phyloP scores from a whole-genome alignment of 2,113 vertebrate species.

The Ploceus nigricollis region DNA sequence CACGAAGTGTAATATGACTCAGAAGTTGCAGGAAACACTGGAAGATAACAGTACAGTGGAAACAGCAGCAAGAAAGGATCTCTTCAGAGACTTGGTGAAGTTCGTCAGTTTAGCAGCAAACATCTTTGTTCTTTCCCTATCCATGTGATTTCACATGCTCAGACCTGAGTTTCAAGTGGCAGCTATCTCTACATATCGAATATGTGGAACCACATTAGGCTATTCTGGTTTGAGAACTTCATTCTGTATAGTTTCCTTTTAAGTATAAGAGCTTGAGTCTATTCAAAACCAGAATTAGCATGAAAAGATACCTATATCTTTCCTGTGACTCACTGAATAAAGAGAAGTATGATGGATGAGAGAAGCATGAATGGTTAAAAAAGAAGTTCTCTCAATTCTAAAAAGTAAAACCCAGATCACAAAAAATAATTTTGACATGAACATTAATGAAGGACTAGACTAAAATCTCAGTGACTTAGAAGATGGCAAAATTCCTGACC shows the following conservation, averaged over 20 bases:
- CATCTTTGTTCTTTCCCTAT: neutral
- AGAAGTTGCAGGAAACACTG: neutral
- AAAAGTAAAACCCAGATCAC: neutral
- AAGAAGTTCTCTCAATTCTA: neutral
- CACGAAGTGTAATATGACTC: neutral
- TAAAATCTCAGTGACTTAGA: neutral
- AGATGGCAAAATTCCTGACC: neutral
- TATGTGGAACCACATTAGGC: neutral
- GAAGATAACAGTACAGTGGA: neutral
- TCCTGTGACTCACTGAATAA: neutral
- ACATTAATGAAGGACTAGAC: neutral
- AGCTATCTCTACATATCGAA: neutral
- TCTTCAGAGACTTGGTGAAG: neutral
- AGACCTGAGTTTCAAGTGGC: neutral
- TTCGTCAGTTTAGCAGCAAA: neutral
- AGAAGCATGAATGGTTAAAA: accelerated
- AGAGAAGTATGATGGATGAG: neutral
- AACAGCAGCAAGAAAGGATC: neutral
- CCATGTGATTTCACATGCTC: neutral
- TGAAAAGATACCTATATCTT: neutral
- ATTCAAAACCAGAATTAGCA: neutral
- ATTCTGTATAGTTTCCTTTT: neutral
- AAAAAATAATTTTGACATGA: neutral
- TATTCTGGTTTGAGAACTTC: neutral
- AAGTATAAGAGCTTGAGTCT: neutral